Evolutionary conservation across 2,113 vertebrate genomes (phyloP).

Genomic region (Oreocharis arfaki): DNA sequence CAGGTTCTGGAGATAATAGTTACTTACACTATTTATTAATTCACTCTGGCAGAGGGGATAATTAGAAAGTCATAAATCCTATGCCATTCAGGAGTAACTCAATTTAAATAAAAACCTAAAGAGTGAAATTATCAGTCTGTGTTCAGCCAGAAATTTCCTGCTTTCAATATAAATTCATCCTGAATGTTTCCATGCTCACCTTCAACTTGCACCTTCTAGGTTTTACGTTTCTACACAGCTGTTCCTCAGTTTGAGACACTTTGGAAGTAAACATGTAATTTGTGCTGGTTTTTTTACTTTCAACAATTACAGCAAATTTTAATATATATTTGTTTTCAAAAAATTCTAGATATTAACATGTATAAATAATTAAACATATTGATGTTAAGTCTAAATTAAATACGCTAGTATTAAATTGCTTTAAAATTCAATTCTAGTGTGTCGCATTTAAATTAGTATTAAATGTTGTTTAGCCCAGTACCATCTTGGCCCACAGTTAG

Average conservation of each 20-base stretch:
- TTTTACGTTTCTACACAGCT: not conserved
- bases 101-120: not conserved
- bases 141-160: not conserved
- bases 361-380: not conserved
- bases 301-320: not conserved
- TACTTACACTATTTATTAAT: not conserved
- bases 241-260: not conserved
- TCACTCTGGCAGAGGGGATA: not conserved
- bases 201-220: not conserved
- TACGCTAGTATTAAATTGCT: not conserved
- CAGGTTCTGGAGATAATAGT: not conserved
- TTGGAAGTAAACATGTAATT: not conserved
- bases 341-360: not conserved
- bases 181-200: not conserved
- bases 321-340: not conserved
- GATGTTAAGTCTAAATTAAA: not conserved
- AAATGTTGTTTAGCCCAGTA: not conserved
- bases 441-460: not conserved
- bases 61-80: not conserved
- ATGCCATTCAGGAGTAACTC: not conserved
- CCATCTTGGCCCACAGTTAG: rapidly evolving
- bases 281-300: not conserved
- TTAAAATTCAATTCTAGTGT: not conserved
- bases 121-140: not conserved
- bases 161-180: not conserved